Evolutionary conservation across 2,797 vertebrate species (phyloP), one percentile per base, ranked within the genome.

Genomic region (Halcyon badia): DNA sequence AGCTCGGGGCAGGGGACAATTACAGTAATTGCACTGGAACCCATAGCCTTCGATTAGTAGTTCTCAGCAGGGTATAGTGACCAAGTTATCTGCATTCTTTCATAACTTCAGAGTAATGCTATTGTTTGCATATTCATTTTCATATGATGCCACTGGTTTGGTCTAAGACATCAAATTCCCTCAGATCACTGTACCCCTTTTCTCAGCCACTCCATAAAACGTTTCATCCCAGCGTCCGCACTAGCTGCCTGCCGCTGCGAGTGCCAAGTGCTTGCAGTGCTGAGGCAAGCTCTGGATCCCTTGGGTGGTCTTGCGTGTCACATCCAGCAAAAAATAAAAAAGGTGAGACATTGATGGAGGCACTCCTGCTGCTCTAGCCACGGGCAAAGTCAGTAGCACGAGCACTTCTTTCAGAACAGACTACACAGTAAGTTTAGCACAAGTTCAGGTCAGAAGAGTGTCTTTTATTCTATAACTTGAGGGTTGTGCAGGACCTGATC

Each of bases 221-320:
- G 0, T 83, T 77, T 65, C 24, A 83, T 68, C 28, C 72, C 30
- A 21, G 54, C 10, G 11, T 20, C 54, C 0, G 0, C 6, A 0
- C 31, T 19, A 10, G 14, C 57, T 84, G 49, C 42, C 28, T 8
- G 19, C 66, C 56, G 30, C 65, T 37, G 22, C 0, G 4, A 33
- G 41, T 6, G 16, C 37, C 1, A 6, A 10, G 21, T 18, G 8
- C 71, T 42, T 41, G 68, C 31, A 2, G 2, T 31, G 48, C 83
- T 71, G n/a, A 64, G 69, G 14, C 25, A 44, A 35, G 57, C 69
- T 42, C 78, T 5, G 4, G 28, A 31, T 89, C 49, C 49, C 30
- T 5, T 39, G 46, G 35, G 30, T 64, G 54, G 30, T 49, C 85
- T 76, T 44, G 12, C 15, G 16, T 6, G 17, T 39, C 39, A 19